These are phyloP conservation scores for Pollenia labialis DNA, from an alignment of 2,888 invertebrate species.

Conservation along the genomic window DNA sequence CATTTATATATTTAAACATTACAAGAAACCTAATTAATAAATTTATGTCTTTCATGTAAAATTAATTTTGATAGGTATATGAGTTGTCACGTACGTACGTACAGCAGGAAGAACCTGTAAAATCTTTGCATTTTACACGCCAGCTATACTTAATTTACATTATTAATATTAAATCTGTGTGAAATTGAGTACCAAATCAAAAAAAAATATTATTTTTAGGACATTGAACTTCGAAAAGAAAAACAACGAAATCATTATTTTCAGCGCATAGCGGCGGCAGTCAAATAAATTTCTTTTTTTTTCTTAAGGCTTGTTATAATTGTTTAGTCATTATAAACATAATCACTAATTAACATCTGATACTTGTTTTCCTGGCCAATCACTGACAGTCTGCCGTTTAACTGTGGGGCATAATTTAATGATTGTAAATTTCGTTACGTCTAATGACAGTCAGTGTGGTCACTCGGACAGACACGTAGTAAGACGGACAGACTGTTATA, in stretches of 20 bases:
- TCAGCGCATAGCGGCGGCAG: not conserved
- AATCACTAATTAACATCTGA: conserved; percentile 51
- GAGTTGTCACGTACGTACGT: no score
- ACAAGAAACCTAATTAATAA: no score
- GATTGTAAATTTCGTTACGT: conserved; percentile 21
- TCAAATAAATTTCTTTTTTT: conserved; percentile 12
- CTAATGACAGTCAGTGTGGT: conserved; percentile 30
- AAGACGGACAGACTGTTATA: no score
- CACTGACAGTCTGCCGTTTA: conserved; percentile 11
- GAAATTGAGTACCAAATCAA: conserved; percentile 19
- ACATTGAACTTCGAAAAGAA: conserved; percentile 11
- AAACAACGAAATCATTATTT: not conserved
- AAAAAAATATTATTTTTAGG: conserved; percentile 36
- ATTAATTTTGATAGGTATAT: no score
- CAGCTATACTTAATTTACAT: not conserved
- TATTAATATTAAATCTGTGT: conserved; percentile 16
- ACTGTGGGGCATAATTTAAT: conserved; percentile 23
- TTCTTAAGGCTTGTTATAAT: conserved; percentile 47
- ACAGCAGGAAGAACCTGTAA: no score
- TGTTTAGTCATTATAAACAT: conserved; percentile 43
- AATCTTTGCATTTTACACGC: not conserved
- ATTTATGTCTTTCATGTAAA: no score
- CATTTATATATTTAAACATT: no score
- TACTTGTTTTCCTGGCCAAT: conserved; percentile 49
- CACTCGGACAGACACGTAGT: not conserved